Evolutionary conservation across 2,797 vertebrate species (phyloP), one percentile per base, ranked within the genome.

Genomic region (Gila robusta): DNA sequence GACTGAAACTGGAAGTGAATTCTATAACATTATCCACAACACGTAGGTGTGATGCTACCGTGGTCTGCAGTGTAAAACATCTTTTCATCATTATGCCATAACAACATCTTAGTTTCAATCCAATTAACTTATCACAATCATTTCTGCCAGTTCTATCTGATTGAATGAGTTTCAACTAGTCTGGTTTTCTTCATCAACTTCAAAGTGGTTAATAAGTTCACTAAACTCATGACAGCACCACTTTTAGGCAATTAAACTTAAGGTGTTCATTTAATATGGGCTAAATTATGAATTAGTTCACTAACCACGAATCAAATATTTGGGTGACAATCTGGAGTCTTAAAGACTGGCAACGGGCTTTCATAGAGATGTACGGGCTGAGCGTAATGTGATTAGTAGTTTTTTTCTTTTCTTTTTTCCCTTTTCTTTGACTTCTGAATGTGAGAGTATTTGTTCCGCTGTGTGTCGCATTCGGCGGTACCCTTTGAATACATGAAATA

Each of bases 391-490:
- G 87, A 89, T 88, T 87, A 91, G 21, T 39, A 64, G 26, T 26
- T 44, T 44, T 41, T 67, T 54, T 35, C 23, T 26, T 26, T n/a
- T n/a, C 56, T 62, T n/a, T 59, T n/a, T 52, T 19, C 44, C 89
- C 82, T 89, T 80, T 80, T 77, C 54, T 64, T 85, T 71, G 82
- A 81, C 71, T 79, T 91, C 80, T 89, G 88, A 83, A 89, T 87
- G 92, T 88, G 85, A 92, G 87, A 86, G 78, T 92, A 90, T 91
- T 94, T 93, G 94, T 94, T 92, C 89, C 92, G 94, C 93, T 91
- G 92, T 89, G 94, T 92, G 91, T 81, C 92, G 93, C 94, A 92
- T 94, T 93, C 92, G 93, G 89, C 86, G 87, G 89, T 85, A 87
- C 80, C 90, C 88, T 92, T 86, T 92, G 93, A 93, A 91, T 94